Base-by-base conservation (phyloP, 2,888 invertebrate species). In the Yponomeuta evonymella region DNA sequence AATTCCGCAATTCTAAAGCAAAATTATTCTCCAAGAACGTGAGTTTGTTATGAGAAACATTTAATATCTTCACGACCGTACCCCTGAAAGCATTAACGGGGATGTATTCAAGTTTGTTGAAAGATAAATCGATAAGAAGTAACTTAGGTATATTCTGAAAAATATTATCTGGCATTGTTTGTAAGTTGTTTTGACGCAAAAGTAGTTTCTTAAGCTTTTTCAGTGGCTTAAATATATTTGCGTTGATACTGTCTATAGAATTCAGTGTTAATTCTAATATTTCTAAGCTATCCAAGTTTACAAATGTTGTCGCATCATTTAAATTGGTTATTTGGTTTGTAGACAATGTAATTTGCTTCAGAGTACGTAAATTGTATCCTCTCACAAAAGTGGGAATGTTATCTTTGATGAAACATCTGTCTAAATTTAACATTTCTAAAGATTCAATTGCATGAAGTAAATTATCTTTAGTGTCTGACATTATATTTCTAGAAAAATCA, bases 211-310 rank as follows among this genome's bases (percentile, higher is more conserved):
- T 70, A 9, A 72, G 63, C 30, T 72, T 70, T 33, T 10, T 67
- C 33, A 72, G 12, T 12, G 72, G 70, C 29, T 70, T 72, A 48
- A 72, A 72, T 6, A 72, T 68, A 48, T 70, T 63, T 70, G 36
- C 67, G 23, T 70, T 29, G 11, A 70, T 43, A 8, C 66, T n/a
- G 63, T 15, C 15, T n/a, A 67, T 33, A 6, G 12, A 30, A n/a
- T 67, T 67, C 36, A 36, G 2, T n/a, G 36, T 70, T 36, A 70
- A 70, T 64, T 70, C 70, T 48, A 72, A 48, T 33, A 30, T 23
- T 23, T 67, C 62, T 43, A 67, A 9, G 12, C 12, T 36, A n/a
- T n/a, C 33, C 15, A 67, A 43, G 30, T 43, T 67, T 15, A 58
- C 5, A 15, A 58, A 58, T 58, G 51, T 58, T 58, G 51, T 15